Conservation (phyloP, 2,888 invertebrate species). For the Tryphoninae sp. region DNA sequence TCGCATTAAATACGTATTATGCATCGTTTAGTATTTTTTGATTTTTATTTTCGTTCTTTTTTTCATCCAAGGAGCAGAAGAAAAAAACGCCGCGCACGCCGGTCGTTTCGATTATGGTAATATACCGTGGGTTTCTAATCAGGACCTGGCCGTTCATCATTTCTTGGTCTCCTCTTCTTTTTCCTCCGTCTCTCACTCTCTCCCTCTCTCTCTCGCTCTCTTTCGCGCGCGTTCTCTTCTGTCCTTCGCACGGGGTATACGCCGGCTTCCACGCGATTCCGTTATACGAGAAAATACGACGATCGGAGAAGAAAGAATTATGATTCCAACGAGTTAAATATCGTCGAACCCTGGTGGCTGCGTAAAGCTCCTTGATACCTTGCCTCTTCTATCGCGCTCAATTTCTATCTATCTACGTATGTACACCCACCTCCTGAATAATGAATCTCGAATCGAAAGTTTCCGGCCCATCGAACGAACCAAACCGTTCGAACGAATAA, state of each 20-base stretch:
- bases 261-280: slow-evolving; percentile 50
- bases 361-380: slow-evolving; percentile 42
- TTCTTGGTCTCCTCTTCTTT: slow-evolving; percentile 50
- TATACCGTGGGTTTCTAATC: slow-evolving; percentile 62
- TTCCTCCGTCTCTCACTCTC: neutral
- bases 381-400: neutral
- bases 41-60: slow-evolving; percentile 10
- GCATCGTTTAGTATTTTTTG: slow-evolving; percentile 36
- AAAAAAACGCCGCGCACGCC: slow-evolving; percentile 52
- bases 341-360: slow-evolving; percentile 37
- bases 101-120: slow-evolving; percentile 63
- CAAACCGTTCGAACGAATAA: slow-evolving; percentile 1
- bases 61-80: slow-evolving; percentile 10
- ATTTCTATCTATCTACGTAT: neutral
- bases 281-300: slow-evolving; percentile 61
- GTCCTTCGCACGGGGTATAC: slow-evolving; percentile 1
- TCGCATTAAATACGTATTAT: slow-evolving; percentile 54
- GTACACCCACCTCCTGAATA: slow-evolving; percentile 13
- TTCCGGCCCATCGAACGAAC: slow-evolving; percentile 21
- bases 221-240: neutral
- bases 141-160: slow-evolving; percentile 63
- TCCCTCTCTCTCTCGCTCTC: slow-evolving; percentile 3
- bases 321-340: slow-evolving; percentile 56
- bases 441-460: neutral
- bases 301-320: slow-evolving; percentile 56